Conservation (phyloP, 2,797 vertebrate genomes). For the Tapirus indicus region DNA sequence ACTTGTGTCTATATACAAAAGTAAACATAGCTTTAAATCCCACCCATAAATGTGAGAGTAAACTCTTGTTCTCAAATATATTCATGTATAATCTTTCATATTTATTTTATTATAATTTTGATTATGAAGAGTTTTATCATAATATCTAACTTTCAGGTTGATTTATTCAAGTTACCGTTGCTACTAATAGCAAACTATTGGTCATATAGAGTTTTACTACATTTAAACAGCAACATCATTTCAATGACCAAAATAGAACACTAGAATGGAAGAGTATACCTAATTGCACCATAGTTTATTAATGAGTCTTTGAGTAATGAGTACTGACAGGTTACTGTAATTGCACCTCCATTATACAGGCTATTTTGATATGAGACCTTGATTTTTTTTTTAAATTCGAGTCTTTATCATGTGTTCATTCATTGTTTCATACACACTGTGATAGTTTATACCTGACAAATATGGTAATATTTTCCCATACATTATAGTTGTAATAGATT, state of each 20-base stretch:
- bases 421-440: background rate
- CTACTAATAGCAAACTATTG: slow-evolving; percentile 36
- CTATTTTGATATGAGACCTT: background rate
- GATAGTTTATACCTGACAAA: background rate
- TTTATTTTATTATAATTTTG: slow-evolving; percentile 50
- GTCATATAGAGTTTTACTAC: background rate
- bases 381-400: background rate
- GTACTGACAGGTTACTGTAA: background rate
- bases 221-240: slow-evolving; percentile 20
- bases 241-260: background rate
- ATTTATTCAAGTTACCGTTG: slow-evolving; percentile 34
- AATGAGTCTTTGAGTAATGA: slow-evolving; percentile 7
- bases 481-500: background rate
- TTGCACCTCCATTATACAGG: background rate
- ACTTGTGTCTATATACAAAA: background rate
- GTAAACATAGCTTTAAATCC: slow-evolving; percentile 3
- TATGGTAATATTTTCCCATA: background rate
- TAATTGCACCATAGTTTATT: background rate
- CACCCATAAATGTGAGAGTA: background rate
- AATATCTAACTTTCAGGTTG: background rate
- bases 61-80: slow-evolving; percentile 20
- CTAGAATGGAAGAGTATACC: background rate
- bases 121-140: background rate
- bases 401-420: background rate
- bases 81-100: background rate